Evolutionary conservation across 2,888 invertebrate species (phyloP).

Genomic region (Trypoxylon attenuatum): DNA sequence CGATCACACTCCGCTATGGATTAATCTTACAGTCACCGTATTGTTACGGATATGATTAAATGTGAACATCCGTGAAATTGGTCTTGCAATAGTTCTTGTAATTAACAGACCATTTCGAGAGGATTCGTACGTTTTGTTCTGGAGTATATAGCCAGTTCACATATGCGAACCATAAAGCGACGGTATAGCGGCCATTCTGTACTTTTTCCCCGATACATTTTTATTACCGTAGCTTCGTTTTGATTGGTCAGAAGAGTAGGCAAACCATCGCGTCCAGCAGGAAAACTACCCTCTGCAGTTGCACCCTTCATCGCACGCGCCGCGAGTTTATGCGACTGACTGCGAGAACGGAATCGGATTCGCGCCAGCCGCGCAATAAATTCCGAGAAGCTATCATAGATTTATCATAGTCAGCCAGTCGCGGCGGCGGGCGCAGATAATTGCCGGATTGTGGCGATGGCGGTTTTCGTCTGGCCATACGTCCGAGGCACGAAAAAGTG

Average conservation of each 20-base stretch:
- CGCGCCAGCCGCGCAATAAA: constrained; percentile 66
- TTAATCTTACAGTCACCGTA: no score
- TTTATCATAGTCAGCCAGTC: constrained; percentile 71
- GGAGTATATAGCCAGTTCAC: constrained; percentile 21
- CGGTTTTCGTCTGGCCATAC: constrained; percentile 33
- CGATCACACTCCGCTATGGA: no score
- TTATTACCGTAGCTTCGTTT: constrained; percentile 55
- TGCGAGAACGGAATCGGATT: constrained; percentile 58
- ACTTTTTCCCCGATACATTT: constrained; percentile 58
- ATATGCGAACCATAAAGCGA: constrained; percentile 34
- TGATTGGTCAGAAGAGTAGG: constrained; percentile 55
- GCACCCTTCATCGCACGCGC: constrained; percentile 27
- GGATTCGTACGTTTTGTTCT: constrained; percentile 18
- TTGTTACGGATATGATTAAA: no score
- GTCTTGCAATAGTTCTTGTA: no score
- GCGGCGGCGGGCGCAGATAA: constrained; percentile 58
- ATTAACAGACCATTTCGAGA: no score
- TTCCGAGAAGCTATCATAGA: constrained; percentile 59
- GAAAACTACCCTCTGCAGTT: constrained; percentile 35
- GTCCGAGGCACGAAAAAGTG: no score
- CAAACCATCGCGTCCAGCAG: constrained; percentile 33
- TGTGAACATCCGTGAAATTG: no score
- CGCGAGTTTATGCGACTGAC: constrained; percentile 17
- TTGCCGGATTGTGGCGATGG: constrained; percentile 58
- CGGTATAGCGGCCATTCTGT: constrained; percentile 42